These are phyloP conservation scores for Platyscapa corneri DNA, from an alignment of 1,140 invertebrate species.

Conservation along the genomic window DNA sequence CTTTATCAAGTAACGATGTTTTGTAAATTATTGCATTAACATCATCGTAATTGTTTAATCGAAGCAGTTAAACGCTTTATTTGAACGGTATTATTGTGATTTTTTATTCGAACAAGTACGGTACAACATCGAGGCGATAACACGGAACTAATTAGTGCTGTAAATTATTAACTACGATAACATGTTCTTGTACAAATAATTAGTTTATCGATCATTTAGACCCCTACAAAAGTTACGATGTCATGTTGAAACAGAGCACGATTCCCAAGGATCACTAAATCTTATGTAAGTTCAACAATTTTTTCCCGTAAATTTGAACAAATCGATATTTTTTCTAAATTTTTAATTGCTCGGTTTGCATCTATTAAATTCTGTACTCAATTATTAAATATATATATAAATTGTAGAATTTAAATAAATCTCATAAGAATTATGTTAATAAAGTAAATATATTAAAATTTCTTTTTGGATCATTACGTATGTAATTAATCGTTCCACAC, in stretches of 20 bases:
- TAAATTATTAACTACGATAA: neutral
- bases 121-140: neutral
- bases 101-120: neutral
- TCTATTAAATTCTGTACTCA: no score
- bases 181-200: neutral
- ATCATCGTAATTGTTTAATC: neutral
- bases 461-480: no score
- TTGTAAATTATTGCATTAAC: neutral
- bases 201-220: neutral
- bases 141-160: neutral
- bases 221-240: neutral
- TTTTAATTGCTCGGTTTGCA: neutral
- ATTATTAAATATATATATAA: no score
- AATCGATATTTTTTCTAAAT: neutral
- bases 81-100: neutral
- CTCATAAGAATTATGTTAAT: no score
- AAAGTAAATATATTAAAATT: no score
- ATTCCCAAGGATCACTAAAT: neutral
- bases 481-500: neutral
- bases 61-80: neutral
- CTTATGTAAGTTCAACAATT: neutral
- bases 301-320: neutral
- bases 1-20: neutral
- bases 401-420: no score
- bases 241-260: neutral